These are phyloP conservation scores for Epinephelus cyanopodus DNA, from an alignment of 2,113 vertebrate species.

Conservation along the genomic window DNA sequence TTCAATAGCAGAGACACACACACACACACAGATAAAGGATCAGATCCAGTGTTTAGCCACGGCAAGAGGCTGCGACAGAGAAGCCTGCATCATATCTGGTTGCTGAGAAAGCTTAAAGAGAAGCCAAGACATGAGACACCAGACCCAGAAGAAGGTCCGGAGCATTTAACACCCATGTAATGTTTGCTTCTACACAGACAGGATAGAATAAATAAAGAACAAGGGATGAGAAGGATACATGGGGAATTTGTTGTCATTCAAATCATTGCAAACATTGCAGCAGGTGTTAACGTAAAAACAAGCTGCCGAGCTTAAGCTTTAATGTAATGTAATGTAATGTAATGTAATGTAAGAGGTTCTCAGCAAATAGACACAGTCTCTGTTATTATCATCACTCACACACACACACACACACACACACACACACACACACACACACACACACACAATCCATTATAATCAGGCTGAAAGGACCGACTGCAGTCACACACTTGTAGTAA, in stretches of 20 bases:
- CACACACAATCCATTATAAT: not conserved
- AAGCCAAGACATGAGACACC: constrained; percentile 15
- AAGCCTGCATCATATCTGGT: not conserved
- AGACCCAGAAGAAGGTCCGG: not conserved
- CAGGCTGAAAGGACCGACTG: not conserved
- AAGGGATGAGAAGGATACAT: not conserved
- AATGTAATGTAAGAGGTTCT: constrained; percentile 6
- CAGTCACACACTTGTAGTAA: constrained; percentile 5
- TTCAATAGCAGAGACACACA: constrained; percentile 29
- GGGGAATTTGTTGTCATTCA: not conserved
- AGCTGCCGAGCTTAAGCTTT: constrained; percentile 7
- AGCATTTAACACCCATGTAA: not conserved
- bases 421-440: not conserved
- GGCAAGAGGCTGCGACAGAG: constrained; percentile 8
- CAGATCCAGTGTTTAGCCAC: constrained; percentile 19
- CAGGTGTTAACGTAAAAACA: constrained; percentile 14
- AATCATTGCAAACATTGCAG: constrained; percentile 24
- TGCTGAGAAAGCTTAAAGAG: constrained; percentile 32
- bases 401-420: not conserved
- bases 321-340: constrained; percentile 7
- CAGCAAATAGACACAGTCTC: not conserved
- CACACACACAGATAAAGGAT: constrained; percentile 20
- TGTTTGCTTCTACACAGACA: constrained; percentile 16
- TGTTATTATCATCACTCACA: not conserved
- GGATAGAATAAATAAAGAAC: not conserved